Base-by-base conservation (phyloP, 2,888 invertebrate species). In the Xylophagus ater region DNA sequence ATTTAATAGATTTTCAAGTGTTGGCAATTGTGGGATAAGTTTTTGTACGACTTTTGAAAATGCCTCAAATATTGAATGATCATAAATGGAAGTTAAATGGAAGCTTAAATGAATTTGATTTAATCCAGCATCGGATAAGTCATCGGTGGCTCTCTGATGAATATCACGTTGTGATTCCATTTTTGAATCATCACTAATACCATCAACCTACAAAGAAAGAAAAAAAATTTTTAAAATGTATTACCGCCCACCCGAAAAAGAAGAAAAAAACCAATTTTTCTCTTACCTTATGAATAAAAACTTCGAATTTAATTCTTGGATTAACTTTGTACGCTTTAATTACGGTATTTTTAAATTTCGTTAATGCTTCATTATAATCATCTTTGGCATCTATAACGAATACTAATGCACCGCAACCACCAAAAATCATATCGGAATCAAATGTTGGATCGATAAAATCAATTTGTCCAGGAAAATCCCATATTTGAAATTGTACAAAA, bases 351-450 rank as follows among this genome's bases (percentile, higher is more conserved):
- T 92, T 86, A 51, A 98, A 73, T 64, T 90, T 88, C 49, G 83
- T 82, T 51, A 99, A 66, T 2, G 98, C 97, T 60, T 97, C 96
- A 69, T 85, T 82, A 58, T 96, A 96, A 66, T 97, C 96, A 73
- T 97, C 97, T 81, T 88, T 94, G 36, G 98, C 96, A 74, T 99
- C 96, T 56, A 99, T 96, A 19, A 99, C 97, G 73, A 97, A 99
- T 23, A 99, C 90, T 29, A 99, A 69, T 33, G 98, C 97, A 38
- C 94, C 96, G 68, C 94, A 96, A 15, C 92, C 89, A 31, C 92
- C 88, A 70, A 97, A 97, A 55, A 96, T 93, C 70, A 84, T 84
- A 52, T 94, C 92, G 10, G 88, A 86, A 68, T 97, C 94, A 67
- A 94, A 94, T 8, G 86, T 82, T 21, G 89, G 83, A 70, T 97